Evolutionary conservation across 2,888 invertebrate genomes (phyloP).

Genomic region (Balanococcus diminutus): DNA sequence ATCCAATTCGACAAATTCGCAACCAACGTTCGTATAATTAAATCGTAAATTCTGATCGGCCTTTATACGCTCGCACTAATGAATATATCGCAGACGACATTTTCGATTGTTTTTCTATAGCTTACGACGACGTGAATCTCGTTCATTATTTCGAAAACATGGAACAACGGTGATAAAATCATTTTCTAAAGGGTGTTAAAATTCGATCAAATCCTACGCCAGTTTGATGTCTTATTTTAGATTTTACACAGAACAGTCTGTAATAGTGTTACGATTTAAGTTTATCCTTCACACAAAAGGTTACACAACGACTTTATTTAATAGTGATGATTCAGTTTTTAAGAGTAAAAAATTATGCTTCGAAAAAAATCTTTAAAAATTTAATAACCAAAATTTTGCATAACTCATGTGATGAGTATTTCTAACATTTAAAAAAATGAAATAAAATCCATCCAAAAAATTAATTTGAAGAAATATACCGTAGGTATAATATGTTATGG

Average conservation of each 20-base stretch:
- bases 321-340: no score
- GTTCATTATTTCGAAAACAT: not conserved
- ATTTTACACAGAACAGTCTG: no score
- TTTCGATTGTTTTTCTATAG: constrained; percentile 1
- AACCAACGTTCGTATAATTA: not conserved
- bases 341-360: no score
- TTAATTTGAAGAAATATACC: no score
- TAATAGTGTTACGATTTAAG: not conserved
- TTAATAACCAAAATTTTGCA: no score
- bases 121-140: constrained; percentile 11
- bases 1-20: not conserved
- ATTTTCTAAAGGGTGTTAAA: not conserved
- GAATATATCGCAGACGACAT: not conserved
- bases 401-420: no score
- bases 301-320: no score
- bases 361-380: no score
- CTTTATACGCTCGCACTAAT: not conserved
- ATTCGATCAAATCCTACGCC: constrained; percentile 29
- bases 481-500: no score
- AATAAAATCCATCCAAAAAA: no score
- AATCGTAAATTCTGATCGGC: constrained; percentile 18
- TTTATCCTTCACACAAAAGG: no score
- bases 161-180: not conserved
- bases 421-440: no score
- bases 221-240: not conserved